Evolutionary conservation across 1,140 invertebrate species (phyloP).

Genomic region (Drosophila lowei): DNA sequence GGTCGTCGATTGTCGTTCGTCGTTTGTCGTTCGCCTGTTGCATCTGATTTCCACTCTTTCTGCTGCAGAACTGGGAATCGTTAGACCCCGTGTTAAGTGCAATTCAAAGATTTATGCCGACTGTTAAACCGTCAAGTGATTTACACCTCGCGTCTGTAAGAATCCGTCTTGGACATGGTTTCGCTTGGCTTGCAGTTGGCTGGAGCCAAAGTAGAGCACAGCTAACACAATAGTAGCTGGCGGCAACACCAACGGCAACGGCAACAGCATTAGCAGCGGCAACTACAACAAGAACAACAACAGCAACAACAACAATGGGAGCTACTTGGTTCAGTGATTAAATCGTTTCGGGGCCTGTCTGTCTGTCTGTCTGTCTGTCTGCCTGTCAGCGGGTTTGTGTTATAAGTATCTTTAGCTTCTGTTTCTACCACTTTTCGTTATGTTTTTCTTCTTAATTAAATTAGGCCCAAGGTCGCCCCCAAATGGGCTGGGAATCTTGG

Average conservation of each 20-base stretch:
- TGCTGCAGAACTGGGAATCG: slow-evolving; percentile 5
- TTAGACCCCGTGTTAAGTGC: slow-evolving; percentile 29
- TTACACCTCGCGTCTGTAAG: slow-evolving; percentile 26
- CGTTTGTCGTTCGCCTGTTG: not conserved
- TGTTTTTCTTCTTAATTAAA: slow-evolving; percentile 69
- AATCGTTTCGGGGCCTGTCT: slow-evolving; percentile 37
- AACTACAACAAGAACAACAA: not conserved
- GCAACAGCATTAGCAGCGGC: slow-evolving; percentile 16
- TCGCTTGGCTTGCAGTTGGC: slow-evolving; percentile 6
- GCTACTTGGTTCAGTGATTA: slow-evolving; percentile 55
- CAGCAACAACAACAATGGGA: slow-evolving; percentile 9
- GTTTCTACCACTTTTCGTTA: slow-evolving; percentile 30
- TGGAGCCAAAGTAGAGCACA: slow-evolving; percentile 27
- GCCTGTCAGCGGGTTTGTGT: slow-evolving; percentile 37
- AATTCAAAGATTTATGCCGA: slow-evolving; percentile 36
- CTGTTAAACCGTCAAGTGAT: slow-evolving; percentile 40
- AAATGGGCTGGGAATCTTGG: slow-evolving; percentile 59
- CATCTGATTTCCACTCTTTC: not conserved
- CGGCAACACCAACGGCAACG: too few relatives aligned
- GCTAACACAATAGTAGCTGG: slow-evolving; percentile 30
- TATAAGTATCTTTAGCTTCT: slow-evolving; percentile 33
- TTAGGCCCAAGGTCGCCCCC: slow-evolving; percentile 61
- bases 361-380: too few relatives aligned
- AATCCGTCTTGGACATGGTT: slow-evolving; percentile 4
- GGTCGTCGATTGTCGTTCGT: too few relatives aligned